A percentile compares a stretch with the other conserved stretches of the same genome.
phyloP scores from a whole-genome alignment of 2,888 invertebrate species.

The Apantesis nais region DNA sequence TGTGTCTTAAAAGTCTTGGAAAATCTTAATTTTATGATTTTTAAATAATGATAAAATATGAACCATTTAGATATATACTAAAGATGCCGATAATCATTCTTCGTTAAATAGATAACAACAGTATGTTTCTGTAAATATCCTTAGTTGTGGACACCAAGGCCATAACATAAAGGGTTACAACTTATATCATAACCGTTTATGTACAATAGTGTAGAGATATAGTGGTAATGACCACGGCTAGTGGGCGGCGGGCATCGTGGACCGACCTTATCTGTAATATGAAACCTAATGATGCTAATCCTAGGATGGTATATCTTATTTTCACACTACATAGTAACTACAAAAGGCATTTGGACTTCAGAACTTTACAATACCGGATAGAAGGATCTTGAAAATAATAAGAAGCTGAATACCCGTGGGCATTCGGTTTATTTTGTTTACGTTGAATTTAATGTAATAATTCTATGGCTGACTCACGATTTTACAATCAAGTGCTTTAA shows the following conservation, averaged over 20 bases:
- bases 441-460: not conserved
- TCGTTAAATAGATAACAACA: not conserved
- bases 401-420: not conserved
- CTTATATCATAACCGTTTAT: constrained; percentile 23
- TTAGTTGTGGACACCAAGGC: not conserved
- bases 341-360: not conserved
- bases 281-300: constrained; percentile 11
- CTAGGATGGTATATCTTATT: not conserved
- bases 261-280: constrained; percentile 8
- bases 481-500: too few relatives aligned
- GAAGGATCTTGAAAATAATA: not conserved
- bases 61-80: not conserved
- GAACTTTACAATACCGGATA: not conserved
- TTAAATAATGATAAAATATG: too few relatives aligned
- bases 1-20: too few relatives aligned
- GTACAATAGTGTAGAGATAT: constrained; percentile 15
- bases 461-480: too few relatives aligned
- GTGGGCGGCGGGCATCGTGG: constrained; percentile 8
- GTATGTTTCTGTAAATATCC: constrained; percentile 3
- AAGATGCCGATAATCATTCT: not conserved
- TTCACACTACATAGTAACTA: not conserved
- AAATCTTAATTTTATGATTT: too few relatives aligned
- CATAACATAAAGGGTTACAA: constrained; percentile 17
- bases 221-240: constrained; percentile 14
- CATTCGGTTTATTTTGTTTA: too few relatives aligned